Evolutionary conservation across 2,113 vertebrate genomes (phyloP).

Genomic region (Nesoenas mayeri): DNA sequence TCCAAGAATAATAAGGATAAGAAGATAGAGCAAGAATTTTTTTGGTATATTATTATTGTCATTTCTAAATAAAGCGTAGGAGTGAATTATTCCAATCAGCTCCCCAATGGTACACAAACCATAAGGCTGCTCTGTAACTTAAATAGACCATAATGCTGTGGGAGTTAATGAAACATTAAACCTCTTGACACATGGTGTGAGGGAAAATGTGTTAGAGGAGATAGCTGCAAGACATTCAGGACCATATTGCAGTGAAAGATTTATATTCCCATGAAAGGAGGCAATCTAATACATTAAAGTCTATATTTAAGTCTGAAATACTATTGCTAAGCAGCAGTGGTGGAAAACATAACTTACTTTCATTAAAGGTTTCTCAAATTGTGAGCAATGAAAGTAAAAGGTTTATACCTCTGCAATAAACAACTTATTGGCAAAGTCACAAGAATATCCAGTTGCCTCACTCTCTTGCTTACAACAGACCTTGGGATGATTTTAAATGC

Average conservation of each 20-base stretch:
- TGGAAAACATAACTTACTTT: conserved; percentile 52
- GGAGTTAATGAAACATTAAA: conserved; percentile 69
- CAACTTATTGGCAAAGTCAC: background rate
- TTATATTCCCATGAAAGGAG: conserved; percentile 54
- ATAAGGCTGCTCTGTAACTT: conserved; percentile 58
- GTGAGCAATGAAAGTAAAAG: conserved; percentile 39
- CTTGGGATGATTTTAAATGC: background rate
- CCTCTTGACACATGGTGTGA: conserved; percentile 65
- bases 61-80: conserved; percentile 39
- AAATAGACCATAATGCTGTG: conserved; percentile 51
- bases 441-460: background rate
- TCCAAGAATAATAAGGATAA: background rate
- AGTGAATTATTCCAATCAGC: conserved; percentile 57
- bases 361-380: conserved; percentile 40
- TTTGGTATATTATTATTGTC: conserved; percentile 18
- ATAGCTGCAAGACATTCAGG: conserved; percentile 66
- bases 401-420: conserved; percentile 9
- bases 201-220: conserved; percentile 56
- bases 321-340: conserved; percentile 42
- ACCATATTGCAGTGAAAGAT: conserved; percentile 58
- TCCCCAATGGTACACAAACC: conserved; percentile 54
- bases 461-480: background rate
- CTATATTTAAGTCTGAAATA: conserved; percentile 54
- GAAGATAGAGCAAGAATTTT: background rate
- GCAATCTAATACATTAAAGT: conserved; percentile 54